Conservation (phyloP, 2,797 vertebrate species). For the Parotocinclus haroldoi region DNA sequence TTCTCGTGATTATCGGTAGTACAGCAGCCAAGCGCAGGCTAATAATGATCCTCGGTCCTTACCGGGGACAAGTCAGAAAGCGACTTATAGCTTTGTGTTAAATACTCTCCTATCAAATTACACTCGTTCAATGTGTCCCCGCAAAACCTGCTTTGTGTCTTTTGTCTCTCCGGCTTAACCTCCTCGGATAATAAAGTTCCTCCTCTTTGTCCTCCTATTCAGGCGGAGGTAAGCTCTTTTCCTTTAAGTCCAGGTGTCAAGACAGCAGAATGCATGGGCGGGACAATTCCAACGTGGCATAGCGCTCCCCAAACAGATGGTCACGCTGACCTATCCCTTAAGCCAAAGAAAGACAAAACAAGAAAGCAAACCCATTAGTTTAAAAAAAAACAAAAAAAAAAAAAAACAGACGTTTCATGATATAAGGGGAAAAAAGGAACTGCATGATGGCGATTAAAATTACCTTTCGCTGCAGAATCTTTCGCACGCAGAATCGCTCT, state of each 20-base stretch:
- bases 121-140: background rate
- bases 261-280: slow-evolving; percentile 22
- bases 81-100: slow-evolving; percentile 22
- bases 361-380: background rate
- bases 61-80: slow-evolving; percentile 5
- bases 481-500: slow-evolving; percentile 54
- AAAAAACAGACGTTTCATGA: too few relatives aligned
- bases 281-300: slow-evolving; percentile 18
- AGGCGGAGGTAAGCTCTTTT: slow-evolving; percentile 31
- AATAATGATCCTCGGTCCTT: background rate
- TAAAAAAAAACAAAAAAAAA: too few relatives aligned
- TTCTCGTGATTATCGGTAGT: slow-evolving; percentile 3
- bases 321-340: slow-evolving; percentile 43
- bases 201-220: slow-evolving; percentile 22
- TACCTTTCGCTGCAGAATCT: slow-evolving; percentile 68
- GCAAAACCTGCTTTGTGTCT: slow-evolving; percentile 2
- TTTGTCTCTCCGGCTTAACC: slow-evolving; percentile 5
- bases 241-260: slow-evolving; percentile 42
- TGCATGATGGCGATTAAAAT: background rate
- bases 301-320: slow-evolving; percentile 2
- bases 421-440: too few relatives aligned
- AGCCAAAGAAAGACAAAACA: slow-evolving; percentile 27
- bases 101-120: slow-evolving; percentile 12
- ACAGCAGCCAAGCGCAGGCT: slow-evolving; percentile 1
- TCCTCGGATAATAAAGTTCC: slow-evolving; percentile 17